Percentiles rank a stretch among this genome's conserved stretches.
These are phyloP conservation scores for Venustoraphidia nigricollis DNA, from an alignment of 2,888 invertebrate species.

Conservation along the genomic window DNA sequence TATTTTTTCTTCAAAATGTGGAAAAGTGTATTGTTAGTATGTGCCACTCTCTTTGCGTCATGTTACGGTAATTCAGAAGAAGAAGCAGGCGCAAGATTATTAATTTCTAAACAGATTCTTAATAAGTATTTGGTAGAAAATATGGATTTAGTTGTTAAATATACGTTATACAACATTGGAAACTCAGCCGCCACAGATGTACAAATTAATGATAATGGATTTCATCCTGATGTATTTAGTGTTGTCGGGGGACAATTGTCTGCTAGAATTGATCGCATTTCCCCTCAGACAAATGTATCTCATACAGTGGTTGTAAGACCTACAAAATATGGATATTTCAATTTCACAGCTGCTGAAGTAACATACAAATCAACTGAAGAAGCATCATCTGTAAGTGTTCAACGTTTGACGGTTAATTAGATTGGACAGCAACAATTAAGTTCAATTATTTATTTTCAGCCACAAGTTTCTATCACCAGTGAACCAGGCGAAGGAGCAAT, in stretches of 20 bases:
- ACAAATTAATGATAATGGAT: conserved; percentile 76
- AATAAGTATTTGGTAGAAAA: conserved; percentile 94
- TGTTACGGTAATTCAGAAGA: conserved; percentile 46
- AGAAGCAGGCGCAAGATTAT: conserved; percentile 60
- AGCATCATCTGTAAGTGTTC: conserved; percentile 42
- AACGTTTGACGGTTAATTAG: background rate
- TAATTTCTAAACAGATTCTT: conserved; percentile 86
- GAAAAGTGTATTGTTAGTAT: conserved; percentile 27
- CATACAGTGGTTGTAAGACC: conserved; percentile 89
- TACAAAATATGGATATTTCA: conserved; percentile 83
- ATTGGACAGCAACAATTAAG: background rate
- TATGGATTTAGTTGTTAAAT: conserved; percentile 91
- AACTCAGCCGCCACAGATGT: conserved; percentile 81
- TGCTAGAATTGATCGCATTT: conserved; percentile 74
- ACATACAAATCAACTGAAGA: conserved; percentile 79
- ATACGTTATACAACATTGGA: conserved; percentile 88
- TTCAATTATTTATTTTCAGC: conserved; percentile 30
- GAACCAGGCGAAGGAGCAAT: conserved; percentile 94
- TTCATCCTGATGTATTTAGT: conserved; percentile 82
- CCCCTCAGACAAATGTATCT: conserved; percentile 84
- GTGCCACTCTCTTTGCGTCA: conserved; percentile 29
- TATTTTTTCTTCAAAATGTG: conserved; percentile 16
- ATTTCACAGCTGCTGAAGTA: conserved; percentile 90
- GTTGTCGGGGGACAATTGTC: conserved; percentile 75
- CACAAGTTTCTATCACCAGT: conserved; percentile 59